Conservation (phyloP, 2,888 invertebrate species). For the Penaeus monodon region DNA sequence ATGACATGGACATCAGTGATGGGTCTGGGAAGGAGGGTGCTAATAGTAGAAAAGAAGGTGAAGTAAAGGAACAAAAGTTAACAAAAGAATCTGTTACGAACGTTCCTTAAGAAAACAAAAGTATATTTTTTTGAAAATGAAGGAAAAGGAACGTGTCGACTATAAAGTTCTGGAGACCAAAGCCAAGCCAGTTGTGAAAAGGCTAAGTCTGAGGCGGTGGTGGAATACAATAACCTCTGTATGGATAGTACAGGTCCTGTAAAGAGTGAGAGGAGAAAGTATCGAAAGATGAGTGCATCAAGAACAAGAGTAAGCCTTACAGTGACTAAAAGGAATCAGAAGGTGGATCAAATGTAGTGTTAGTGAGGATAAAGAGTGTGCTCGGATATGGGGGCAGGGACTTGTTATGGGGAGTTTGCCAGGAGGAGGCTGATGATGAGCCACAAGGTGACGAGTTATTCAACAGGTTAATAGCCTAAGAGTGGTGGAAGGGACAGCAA, state of each 20-base stretch:
- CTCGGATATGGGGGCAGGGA: slow-evolving; percentile 20
- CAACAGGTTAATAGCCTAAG: slow-evolving; percentile 36
- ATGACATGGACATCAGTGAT: slow-evolving; percentile 60
- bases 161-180: slow-evolving; percentile 1
- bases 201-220: background rate
- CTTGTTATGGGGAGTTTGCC: slow-evolving; percentile 32
- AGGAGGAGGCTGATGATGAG: background rate
- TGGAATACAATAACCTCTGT: slow-evolving; percentile 24
- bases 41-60: slow-evolving; percentile 10
- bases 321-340: background rate
- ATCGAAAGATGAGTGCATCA: slow-evolving; percentile 17
- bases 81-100: too few relatives aligned
- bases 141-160: slow-evolving; percentile 18
- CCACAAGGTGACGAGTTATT: slow-evolving; percentile 19
- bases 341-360: background rate
- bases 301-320: background rate
- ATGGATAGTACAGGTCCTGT: slow-evolving; percentile 5
- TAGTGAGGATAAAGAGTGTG: slow-evolving; percentile 5
- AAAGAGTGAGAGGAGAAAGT: slow-evolving; percentile 28
- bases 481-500: slow-evolving; percentile 21
- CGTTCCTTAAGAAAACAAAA: too few relatives aligned
- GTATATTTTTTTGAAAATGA: slow-evolving; percentile 23
- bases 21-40: slow-evolving; percentile 43
- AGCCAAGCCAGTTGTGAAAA: slow-evolving; percentile 10
- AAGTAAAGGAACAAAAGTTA: slow-evolving; percentile 7